Evolutionary conservation across 2,797 vertebrate genomes (phyloP), one percentile per base, ranked within the genome.

Genomic region (Platalea minor): DNA sequence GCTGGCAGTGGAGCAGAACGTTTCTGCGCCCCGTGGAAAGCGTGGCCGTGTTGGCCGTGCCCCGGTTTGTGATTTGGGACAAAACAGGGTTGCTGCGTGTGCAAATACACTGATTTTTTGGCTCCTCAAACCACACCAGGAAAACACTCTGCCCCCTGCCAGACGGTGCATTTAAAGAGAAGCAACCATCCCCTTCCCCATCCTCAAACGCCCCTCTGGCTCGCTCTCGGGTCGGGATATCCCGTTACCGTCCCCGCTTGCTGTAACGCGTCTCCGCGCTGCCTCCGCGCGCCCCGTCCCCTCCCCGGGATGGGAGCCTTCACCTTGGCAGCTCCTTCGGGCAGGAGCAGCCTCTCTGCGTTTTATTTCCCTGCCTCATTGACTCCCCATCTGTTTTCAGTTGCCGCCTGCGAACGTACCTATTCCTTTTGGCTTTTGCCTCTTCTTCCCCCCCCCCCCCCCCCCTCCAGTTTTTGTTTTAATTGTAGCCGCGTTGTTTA

Each of bases 271-370:
- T 61, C 46, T 15, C 17, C 5, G 41, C 2, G 11, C 59, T 39
- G 33, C 63, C 17, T 41, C 28, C 1, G 2, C 11, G 10, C 3
- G 5, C 73, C 35, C 48, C 13, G 11, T 43, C 37, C 80, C 53
- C 50, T 77, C 61, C 50, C 24, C 0, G 4, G 84, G 50, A 26
- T 19, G 23, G 72, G 78, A 95, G 24, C 61, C 68, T 79, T 88
- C 89, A 91, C 91, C 88, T 95, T 83, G 88, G 82, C 93, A 93
- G 82, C 64, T 95, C 88, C 91, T 91, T 75, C 83, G 75, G 74
- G 80, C 88, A 45, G 92, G 73, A 96, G 53, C 91, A 85, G 67
- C 89, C 26, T 95, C n/a, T 64, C 70, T n/a, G 48, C 29, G 1
- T 77, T 91, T 91, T 57, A 20, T 69, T 92, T 84, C 74, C 91